Evolutionary conservation across 2,113 vertebrate genomes (phyloP).

Genomic region (Thamnophis sirtalis): DNA sequence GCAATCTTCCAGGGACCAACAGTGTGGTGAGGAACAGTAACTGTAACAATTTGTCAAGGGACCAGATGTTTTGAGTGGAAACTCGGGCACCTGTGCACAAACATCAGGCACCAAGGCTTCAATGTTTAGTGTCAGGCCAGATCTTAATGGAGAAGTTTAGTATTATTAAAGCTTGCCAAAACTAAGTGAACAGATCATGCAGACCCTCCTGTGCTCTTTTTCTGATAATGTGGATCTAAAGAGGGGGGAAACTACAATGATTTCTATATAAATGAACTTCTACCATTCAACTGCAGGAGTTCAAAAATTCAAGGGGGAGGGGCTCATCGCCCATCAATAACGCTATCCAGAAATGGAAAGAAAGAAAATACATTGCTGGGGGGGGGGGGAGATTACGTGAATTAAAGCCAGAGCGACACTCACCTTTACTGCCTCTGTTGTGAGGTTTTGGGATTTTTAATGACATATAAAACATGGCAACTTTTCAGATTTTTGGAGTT

Average conservation of each 20-base stretch:
- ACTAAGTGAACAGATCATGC: background rate
- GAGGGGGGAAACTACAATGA: constrained; percentile 10
- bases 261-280: constrained; percentile 41
- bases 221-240: constrained; percentile 21
- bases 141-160: background rate
- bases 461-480: fast-evolving
- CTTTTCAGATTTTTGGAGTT: background rate
- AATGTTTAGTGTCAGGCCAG: constrained; percentile 26
- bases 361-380: background rate
- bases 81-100: constrained; percentile 38
- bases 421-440: fast-evolving
- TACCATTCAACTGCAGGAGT: constrained; percentile 27
- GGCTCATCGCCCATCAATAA: background rate
- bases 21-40: constrained; percentile 26
- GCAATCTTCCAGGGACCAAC: constrained; percentile 36
- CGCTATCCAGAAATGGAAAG: constrained; percentile 10
- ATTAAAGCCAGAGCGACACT: background rate
- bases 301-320: constrained; percentile 11
- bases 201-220: background rate
- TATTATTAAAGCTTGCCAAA: background rate
- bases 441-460: background rate
- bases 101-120: constrained; percentile 36
- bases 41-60: constrained; percentile 59
- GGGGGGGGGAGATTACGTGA: background rate
- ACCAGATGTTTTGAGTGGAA: constrained; percentile 64